Evolutionary conservation across 2,797 vertebrate genomes (phyloP).

Genomic region (Heteromormyrus szaboi): DNA sequence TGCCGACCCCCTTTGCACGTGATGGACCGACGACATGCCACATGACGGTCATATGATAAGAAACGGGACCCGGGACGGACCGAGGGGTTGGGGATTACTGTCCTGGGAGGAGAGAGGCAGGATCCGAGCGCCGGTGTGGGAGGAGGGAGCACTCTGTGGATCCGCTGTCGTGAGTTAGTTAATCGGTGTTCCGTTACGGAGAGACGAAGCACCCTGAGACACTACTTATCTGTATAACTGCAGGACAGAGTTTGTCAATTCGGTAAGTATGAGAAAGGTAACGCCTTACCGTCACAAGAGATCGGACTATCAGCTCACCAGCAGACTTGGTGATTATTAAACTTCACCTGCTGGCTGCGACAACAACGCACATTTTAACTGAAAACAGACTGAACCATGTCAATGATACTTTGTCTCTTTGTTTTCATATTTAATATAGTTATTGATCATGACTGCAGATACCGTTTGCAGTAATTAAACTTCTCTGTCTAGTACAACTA

Average conservation of each 20-base stretch:
- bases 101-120: neutral
- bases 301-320: neutral
- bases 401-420: neutral
- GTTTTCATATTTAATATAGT: neutral
- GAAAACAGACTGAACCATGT: neutral
- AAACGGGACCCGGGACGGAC: neutral
- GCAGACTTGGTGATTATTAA: neutral
- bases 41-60: constrained; percentile 1
- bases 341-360: neutral
- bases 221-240: neutral
- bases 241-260: neutral
- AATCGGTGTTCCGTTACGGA: neutral
- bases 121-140: neutral
- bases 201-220: neutral
- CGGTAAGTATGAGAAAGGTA: neutral
- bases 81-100: neutral
- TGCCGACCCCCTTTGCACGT: neutral
- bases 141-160: neutral
- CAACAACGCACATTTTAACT: neutral
- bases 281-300: neutral
- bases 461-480: neutral
- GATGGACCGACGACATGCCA: neutral
- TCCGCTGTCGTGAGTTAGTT: neutral
- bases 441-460: neutral
- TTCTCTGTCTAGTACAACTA: neutral